Evolutionary conservation across 2,113 vertebrate genomes (phyloP), one percentile per base, ranked within the genome.

Genomic region (Merops nubicus): DNA sequence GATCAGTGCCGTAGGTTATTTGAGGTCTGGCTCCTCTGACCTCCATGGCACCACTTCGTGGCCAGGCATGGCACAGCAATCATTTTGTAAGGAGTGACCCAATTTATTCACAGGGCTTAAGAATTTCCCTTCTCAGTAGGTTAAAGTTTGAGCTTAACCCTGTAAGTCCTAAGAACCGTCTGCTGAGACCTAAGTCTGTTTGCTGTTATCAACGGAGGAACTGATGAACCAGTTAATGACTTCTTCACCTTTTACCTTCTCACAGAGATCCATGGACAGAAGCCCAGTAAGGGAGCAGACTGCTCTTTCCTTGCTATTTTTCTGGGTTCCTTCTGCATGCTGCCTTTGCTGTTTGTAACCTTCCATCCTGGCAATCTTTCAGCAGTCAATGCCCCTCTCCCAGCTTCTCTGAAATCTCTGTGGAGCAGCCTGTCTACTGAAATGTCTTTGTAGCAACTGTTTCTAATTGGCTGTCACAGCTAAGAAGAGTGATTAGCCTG

Each of bases 111-210:
- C 34, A 13, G 29, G 59, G 79, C 83, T 92, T 74, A 79, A 38
- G 59, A 53, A 13, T 54, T 80, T 54, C 43, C 34, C 67, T 80
- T 67, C 53, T 65, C 82, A 28, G 72, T 13, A 42, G 73, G 91
- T 87, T 92, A n/a, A 80, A 60, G 60, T 63, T 93, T 13, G 83
- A 63, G 68, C 85, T 96, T 59, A 96, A 81, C 72, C 33, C 54
- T 20, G 3, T 91, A 86, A 95, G 65, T 67, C 83, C 26, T 56
- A 11, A 85, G 89, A 67, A 36, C 96, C 93, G 83, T 93, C 93
- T 96, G 94, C 60, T 64, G 47, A 43, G 75, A 33, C 17, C 0
- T 25, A 15, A 22, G 33, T 47, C 59, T 67, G 78, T 34, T 57
- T 79, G 78, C 88, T 22, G 36, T 33, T 47, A 9, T 3, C 65